These are phyloP conservation scores for Azorinus chamasolen DNA, from an alignment of 2,888 invertebrate genomes.

Conservation along the genomic window DNA sequence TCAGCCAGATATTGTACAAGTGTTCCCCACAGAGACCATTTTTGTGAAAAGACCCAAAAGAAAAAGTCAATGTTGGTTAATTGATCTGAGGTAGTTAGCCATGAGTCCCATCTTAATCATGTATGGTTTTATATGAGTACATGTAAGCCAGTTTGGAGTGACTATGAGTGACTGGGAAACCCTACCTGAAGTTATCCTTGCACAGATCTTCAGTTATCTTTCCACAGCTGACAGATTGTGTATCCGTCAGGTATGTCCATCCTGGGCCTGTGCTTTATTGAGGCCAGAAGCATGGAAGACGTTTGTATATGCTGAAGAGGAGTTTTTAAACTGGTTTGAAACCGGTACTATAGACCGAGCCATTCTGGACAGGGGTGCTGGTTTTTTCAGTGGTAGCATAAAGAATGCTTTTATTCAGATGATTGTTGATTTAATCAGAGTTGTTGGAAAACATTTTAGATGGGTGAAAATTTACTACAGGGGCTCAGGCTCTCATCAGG, in stretches of 20 bases:
- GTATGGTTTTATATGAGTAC: too few relatives aligned
- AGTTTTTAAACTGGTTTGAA: slow-evolving; percentile 6
- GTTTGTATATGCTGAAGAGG: slow-evolving; percentile 43
- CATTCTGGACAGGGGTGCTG: not conserved
- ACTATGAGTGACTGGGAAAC: slow-evolving; percentile 48
- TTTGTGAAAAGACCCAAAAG: too few relatives aligned
- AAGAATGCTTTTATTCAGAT: slow-evolving; percentile 21
- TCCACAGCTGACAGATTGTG: slow-evolving; percentile 47
- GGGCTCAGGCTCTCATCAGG: slow-evolving; percentile 39
- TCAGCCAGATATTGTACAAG: too few relatives aligned
- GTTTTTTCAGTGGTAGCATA: not conserved
- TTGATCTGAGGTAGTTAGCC: too few relatives aligned
- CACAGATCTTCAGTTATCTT: slow-evolving; percentile 52
- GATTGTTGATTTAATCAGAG: slow-evolving; percentile 28
- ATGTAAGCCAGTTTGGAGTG: too few relatives aligned
- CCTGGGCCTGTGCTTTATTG: slow-evolving; percentile 50
- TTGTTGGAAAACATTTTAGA: slow-evolving; percentile 47
- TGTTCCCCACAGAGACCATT: too few relatives aligned
- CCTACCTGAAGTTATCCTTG: slow-evolving; percentile 60
- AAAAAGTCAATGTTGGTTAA: too few relatives aligned
- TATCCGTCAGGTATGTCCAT: slow-evolving; percentile 48
- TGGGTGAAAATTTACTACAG: slow-evolving; percentile 43
- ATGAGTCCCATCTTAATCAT: too few relatives aligned
- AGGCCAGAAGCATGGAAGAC: slow-evolving; percentile 58
- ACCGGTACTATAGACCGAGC: not conserved